These are phyloP conservation scores for Halcyon malimbica DNA, from an alignment of 2,113 vertebrate species.

Conservation along the genomic window DNA sequence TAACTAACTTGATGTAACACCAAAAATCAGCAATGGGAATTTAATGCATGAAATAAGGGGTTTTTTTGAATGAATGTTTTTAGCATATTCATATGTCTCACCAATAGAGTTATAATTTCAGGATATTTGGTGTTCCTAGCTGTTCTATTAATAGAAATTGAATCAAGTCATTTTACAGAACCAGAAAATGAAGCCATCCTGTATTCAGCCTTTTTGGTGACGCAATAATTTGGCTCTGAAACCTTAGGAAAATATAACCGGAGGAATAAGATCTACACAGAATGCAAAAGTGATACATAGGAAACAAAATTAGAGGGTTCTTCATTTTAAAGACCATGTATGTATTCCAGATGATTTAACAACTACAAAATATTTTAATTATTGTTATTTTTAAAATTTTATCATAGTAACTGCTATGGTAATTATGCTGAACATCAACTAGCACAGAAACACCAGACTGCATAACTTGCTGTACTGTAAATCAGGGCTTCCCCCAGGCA, in stretches of 20 bases:
- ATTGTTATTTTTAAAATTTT: not conserved
- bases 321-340: not conserved
- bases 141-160: not conserved
- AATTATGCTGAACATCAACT: not conserved
- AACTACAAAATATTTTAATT: not conserved
- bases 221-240: conserved; percentile 1
- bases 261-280: not conserved
- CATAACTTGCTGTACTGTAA: not conserved
- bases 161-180: not conserved
- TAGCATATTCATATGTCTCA: not conserved
- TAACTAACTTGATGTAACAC: not conserved
- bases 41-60: not conserved
- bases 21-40: not conserved
- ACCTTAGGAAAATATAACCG: conserved; percentile 8
- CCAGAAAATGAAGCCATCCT: not conserved
- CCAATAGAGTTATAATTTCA: not conserved
- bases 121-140: not conserved
- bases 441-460: not conserved
- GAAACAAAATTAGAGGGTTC: not conserved
- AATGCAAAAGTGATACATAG: not conserved
- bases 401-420: not conserved
- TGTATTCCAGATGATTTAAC: not conserved
- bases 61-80: not conserved
- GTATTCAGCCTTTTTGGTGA: not conserved
- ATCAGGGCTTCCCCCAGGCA: conserved; percentile 26